These are phyloP conservation scores for Calidris pugnax DNA, from an alignment of 2,113 vertebrate species.

Conservation along the genomic window DNA sequence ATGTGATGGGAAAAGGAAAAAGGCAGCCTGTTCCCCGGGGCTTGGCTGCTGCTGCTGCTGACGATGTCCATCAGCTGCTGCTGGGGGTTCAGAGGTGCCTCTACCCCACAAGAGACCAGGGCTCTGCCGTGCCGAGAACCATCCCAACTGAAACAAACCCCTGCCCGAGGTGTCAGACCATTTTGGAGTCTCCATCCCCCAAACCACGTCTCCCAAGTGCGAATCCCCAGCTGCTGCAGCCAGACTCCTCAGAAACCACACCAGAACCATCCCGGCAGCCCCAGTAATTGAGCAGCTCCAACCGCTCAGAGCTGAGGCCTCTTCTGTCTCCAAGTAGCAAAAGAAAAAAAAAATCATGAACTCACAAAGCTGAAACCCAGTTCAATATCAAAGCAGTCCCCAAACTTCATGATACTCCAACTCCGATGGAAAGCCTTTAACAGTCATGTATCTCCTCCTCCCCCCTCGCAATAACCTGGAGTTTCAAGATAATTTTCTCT, in stretches of 20 bases:
- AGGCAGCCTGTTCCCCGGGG: not conserved
- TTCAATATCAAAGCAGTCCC: not conserved
- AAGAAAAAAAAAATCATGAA: not conserved
- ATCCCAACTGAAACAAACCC: rapidly evolving
- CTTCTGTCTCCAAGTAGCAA: rapidly evolving
- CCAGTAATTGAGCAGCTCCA: not conserved
- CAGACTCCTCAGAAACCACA: not conserved
- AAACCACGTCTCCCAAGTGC: rapidly evolving
- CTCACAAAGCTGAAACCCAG: not conserved
- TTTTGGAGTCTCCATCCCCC: rapidly evolving
- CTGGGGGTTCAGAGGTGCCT: not conserved
- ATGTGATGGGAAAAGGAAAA: not conserved
- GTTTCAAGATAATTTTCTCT: not conserved
- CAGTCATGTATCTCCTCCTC: rapidly evolving
- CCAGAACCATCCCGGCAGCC: not conserved
- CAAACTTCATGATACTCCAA: not conserved
- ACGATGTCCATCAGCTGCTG: not conserved
- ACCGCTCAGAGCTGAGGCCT: not conserved
- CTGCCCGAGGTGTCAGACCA: rapidly evolving
- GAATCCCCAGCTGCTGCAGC: not conserved
- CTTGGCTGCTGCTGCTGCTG: not conserved
- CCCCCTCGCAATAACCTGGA: not conserved
- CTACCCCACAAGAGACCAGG: rapidly evolving
- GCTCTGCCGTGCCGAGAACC: rapidly evolving
- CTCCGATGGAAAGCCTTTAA: not conserved